Evolutionary conservation across 2,113 vertebrate species (phyloP).

Genomic region (Myodes glareolus): DNA sequence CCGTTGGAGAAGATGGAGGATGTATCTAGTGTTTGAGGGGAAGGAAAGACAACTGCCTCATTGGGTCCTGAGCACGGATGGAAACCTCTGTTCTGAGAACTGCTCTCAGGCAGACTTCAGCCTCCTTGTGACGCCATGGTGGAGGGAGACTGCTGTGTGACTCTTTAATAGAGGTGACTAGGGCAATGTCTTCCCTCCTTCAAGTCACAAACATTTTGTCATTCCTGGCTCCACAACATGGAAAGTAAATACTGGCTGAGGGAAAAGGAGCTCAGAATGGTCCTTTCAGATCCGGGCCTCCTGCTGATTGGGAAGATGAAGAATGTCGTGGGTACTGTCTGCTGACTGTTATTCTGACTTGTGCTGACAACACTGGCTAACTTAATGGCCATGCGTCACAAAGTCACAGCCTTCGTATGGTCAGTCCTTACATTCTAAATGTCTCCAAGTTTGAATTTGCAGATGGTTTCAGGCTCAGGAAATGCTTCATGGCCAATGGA

Average conservation of each 20-base stretch:
- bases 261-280: constrained; percentile 75
- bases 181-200: neutral
- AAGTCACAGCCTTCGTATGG: neutral
- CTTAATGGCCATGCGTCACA: neutral
- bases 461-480: neutral
- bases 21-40: neutral
- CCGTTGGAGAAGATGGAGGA: neutral
- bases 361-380: neutral
- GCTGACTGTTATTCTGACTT: neutral
- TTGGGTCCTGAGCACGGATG: neutral
- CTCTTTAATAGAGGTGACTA: neutral
- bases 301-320: constrained; percentile 72
- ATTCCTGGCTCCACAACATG: constrained; percentile 70
- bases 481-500: neutral
- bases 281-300: constrained; percentile 69
- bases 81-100: neutral
- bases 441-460: neutral
- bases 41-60: neutral
- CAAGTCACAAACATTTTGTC: constrained; percentile 43
- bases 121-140: neutral
- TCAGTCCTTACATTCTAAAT: neutral
- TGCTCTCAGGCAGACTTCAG: neutral
- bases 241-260: constrained; percentile 46
- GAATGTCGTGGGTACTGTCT: constrained; percentile 39
- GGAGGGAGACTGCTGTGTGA: neutral